Base-by-base conservation (phyloP, 2,888 invertebrate species). In the Heliconius ethilla region DNA sequence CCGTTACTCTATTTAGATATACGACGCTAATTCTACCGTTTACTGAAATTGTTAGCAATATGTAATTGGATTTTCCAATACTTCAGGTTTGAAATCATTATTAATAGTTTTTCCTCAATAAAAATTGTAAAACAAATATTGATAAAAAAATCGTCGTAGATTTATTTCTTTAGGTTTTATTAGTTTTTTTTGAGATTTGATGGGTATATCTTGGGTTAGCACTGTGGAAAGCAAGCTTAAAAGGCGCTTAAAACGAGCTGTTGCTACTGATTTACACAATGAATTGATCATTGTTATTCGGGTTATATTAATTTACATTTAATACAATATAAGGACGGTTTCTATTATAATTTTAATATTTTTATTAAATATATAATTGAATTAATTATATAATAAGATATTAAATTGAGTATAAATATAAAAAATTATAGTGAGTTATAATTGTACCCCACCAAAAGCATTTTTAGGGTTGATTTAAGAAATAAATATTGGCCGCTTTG, bases 191-290 rank as follows among this genome's bases (percentile, higher is more conserved):
- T 29, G 15, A 62, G 51, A 22, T n/a, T n/a, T n/a, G 7, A 18
- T 63, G 7, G 1, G 0, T 29, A 25, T 65, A 40, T 22, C 63
- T 29, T 59, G 51, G 73, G 45, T 27, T 9, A 6, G 0, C 22
- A 22, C 18, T 15, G n/a, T 75, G 80, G 72, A 67, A 27, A 40
- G 70, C 22, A 51, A 70, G 73, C 63, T 78, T 77, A 73, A 80
- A 25, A 72, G 78, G 80, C 75, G 78, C 80, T 76, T 75, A 70
- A 59, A 78, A 75, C 70, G 66, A 75, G 70, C 55, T 75, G 15
- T 22, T n/a, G 80, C 80, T 79, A 80, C 80, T 69, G 79, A 79
- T 80, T 73, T 80, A 80, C 80, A 76, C 80, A 79, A 75, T 78
- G 73, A 73, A 69, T 66, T 59, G 75, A 78, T 55, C 72, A 37